A percentile compares a stretch with the other conserved stretches of the same genome.
Conservation (phyloP, 2,888 invertebrate genomes). For the Leistus spinibarbis region DNA sequence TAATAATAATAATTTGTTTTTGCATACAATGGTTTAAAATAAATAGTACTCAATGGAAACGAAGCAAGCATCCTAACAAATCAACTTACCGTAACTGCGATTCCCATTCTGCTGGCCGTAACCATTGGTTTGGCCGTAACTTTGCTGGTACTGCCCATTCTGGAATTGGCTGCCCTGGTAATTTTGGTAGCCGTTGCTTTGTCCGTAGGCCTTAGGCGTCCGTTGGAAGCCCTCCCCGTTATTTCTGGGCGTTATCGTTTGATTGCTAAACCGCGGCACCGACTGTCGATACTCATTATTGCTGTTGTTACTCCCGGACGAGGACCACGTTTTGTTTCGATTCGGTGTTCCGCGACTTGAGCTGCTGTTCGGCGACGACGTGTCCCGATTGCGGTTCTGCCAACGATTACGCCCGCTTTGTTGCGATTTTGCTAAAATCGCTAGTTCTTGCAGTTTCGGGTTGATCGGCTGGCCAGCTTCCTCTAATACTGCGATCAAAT, state of each 20-base stretch:
- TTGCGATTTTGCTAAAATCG: conserved; percentile 61
- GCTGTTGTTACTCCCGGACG: conserved; percentile 52
- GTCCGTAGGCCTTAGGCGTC: conserved; percentile 60
- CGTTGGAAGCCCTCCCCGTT: conserved; percentile 58
- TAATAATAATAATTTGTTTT: background rate
- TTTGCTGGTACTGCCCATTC: conserved; percentile 57
- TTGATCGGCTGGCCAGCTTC: conserved; percentile 92
- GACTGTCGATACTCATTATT: conserved; percentile 46
- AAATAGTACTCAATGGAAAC: background rate
- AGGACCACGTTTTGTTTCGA: conserved; percentile 42
- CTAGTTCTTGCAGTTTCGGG: conserved; percentile 78
- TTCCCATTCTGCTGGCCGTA: conserved; percentile 44
- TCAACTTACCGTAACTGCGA: conserved; percentile 47
- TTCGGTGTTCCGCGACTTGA: conserved; percentile 52
- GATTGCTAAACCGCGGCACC: conserved; percentile 47
- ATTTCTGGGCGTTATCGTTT: conserved; percentile 53
- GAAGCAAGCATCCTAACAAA: background rate
- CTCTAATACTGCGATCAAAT: conserved; percentile 86
- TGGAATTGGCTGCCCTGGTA: conserved; percentile 61
- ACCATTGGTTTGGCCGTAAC: conserved; percentile 58
- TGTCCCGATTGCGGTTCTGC: conserved; percentile 65
- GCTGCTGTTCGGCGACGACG: conserved; percentile 56
- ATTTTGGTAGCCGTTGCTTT: conserved; percentile 65
- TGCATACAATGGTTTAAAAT: background rate
- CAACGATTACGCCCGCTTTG: conserved; percentile 61